These are phyloP conservation scores for Euura lappo DNA, from an alignment of 1,140 invertebrate genomes.

Conservation along the genomic window DNA sequence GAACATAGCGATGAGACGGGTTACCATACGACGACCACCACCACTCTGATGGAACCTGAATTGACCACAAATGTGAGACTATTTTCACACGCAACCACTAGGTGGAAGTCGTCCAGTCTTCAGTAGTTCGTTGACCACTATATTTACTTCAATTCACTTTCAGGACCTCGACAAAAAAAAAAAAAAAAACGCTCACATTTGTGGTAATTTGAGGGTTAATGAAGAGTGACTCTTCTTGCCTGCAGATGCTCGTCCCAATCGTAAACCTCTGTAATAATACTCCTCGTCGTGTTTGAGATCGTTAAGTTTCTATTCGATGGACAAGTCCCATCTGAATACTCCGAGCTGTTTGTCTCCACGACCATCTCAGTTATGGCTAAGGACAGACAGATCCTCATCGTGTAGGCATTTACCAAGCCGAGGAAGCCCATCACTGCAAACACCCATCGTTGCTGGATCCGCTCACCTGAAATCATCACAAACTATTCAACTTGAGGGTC, in stretches of 20 bases:
- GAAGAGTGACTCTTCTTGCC: slow-evolving; percentile 15
- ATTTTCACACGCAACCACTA: too few relatives aligned
- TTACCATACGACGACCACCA: too few relatives aligned
- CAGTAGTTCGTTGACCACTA: too few relatives aligned
- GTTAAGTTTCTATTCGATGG: background rate
- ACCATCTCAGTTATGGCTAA: background rate
- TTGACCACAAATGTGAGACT: too few relatives aligned
- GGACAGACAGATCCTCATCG: background rate
- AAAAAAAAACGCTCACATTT: too few relatives aligned
- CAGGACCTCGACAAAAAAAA: too few relatives aligned
- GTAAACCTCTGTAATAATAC: slow-evolving; percentile 43
- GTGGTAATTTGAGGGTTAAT: background rate
- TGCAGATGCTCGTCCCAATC: slow-evolving; percentile 71
- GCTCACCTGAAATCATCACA: background rate
- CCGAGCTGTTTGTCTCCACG: background rate
- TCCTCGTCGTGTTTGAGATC: slow-evolving; percentile 14
- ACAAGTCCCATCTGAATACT: background rate
- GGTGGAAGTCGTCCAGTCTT: too few relatives aligned
- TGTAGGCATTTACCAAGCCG: background rate
- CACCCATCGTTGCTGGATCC: background rate
- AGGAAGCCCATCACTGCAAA: background rate
- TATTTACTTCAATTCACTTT: too few relatives aligned
- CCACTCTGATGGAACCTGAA: too few relatives aligned
- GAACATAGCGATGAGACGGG: too few relatives aligned
- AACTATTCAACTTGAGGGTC: too few relatives aligned